Percentiles rank a stretch among this genome's conserved stretches.
These are phyloP conservation scores for Thyatira batis DNA, from an alignment of 2,888 invertebrate genomes.

Conservation along the genomic window DNA sequence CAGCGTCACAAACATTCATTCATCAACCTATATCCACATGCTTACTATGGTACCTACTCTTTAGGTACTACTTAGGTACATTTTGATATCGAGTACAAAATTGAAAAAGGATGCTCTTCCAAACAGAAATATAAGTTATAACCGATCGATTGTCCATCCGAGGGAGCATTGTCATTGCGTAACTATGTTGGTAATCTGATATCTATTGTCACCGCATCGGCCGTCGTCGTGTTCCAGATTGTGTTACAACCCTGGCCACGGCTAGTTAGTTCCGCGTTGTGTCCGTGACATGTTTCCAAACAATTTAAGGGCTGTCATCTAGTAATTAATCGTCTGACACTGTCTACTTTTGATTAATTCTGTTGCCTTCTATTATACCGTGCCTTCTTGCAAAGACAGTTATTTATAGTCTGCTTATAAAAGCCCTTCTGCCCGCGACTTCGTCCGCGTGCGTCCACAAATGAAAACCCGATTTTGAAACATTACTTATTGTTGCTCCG, in stretches of 20 bases:
- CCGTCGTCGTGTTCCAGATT: neutral
- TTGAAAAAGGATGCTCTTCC: no score
- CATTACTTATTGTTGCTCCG: no score
- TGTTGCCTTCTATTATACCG: neutral
- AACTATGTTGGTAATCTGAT: neutral
- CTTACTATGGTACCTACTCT: no score
- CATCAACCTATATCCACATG: no score
- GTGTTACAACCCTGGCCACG: slow-evolving; percentile 1
- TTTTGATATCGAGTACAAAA: no score
- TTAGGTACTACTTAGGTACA: no score
- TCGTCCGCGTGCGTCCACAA: no score
- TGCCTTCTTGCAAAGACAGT: neutral
- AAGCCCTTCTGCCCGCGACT: no score
- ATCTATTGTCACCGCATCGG: neutral
- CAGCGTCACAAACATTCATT: no score
- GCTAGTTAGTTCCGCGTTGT: neutral
- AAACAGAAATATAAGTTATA: neutral
- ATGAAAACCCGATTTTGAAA: no score
- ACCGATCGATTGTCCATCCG: neutral
- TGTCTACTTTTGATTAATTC: neutral
- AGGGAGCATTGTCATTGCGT: neutral
- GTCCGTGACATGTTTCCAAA: neutral
- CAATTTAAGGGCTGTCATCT: neutral
- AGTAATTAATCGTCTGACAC: neutral
- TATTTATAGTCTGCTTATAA: neutral